Evolutionary conservation across 2,888 invertebrate genomes (phyloP).

Genomic region (Mesorhabditis sp.): DNA sequence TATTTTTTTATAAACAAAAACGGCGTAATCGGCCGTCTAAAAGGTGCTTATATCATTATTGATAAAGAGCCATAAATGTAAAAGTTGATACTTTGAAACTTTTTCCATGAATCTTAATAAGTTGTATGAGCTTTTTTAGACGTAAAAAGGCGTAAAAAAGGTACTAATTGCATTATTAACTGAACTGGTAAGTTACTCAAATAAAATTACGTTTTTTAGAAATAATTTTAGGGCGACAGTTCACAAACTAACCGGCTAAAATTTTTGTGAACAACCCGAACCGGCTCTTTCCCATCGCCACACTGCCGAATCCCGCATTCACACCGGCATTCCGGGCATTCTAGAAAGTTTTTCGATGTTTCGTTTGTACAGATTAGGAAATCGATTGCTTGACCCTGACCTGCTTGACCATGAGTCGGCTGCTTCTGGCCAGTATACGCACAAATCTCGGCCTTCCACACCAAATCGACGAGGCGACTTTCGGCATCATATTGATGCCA

Average conservation of each 20-base stretch:
- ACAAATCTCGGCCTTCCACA: conserved; percentile 56
- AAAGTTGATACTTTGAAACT: too few species aligned
- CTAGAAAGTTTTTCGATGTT: neutral
- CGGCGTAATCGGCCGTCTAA: too few species aligned
- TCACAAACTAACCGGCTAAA: neutral
- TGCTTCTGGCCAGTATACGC: conserved; percentile 27
- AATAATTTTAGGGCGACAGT: too few species aligned
- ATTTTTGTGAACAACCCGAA: conserved; percentile 47
- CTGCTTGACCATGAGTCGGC: neutral
- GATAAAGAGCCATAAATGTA: too few species aligned
- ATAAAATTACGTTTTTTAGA: too few species aligned
- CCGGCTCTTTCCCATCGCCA: conserved; percentile 44
- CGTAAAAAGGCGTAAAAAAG: too few species aligned
- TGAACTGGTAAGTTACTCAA: too few species aligned
- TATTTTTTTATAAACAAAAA: too few species aligned
- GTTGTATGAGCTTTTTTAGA: too few species aligned
- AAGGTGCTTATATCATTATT: too few species aligned
- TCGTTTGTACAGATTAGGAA: neutral
- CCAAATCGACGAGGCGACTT: conserved; percentile 48
- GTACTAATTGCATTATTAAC: too few species aligned
- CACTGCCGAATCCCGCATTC: conserved; percentile 53
- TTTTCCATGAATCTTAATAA: too few species aligned
- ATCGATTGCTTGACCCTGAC: conserved; percentile 17
- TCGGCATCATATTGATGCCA: conserved; percentile 54
- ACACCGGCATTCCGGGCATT: conserved; percentile 44